These are phyloP conservation scores for Malurus leucopterus DNA, from an alignment of 2,797 vertebrate genomes.

Conservation along the genomic window DNA sequence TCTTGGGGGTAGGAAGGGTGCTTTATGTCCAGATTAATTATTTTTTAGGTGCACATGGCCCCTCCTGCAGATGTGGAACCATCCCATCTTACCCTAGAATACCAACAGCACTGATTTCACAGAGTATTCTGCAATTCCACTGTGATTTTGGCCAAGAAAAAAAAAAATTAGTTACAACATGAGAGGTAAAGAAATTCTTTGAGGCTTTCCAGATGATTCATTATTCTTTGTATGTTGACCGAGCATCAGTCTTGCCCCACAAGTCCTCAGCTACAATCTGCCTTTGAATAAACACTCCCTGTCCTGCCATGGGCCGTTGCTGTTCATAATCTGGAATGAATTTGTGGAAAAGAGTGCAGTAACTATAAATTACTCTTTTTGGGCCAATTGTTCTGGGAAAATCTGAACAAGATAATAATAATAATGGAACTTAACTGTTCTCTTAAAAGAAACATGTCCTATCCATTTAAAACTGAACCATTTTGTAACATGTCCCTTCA, in stretches of 20 bases:
- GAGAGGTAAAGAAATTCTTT: background rate
- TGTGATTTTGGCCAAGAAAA: background rate
- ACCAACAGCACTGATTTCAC: background rate
- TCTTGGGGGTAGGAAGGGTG: rapidly evolving
- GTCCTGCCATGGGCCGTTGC: background rate
- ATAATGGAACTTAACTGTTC: background rate
- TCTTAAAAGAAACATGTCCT: background rate
- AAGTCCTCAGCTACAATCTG: background rate
- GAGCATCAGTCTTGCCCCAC: background rate
- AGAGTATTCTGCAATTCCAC: background rate
- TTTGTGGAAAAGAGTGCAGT: background rate
- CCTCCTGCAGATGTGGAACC: background rate
- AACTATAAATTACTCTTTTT: background rate
- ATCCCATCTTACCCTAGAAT: background rate
- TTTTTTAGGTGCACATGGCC: background rate
- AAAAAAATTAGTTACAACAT: background rate
- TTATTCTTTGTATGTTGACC: slow-evolving; percentile 5
- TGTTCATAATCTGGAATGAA: slow-evolving; percentile 9
- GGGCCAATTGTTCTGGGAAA: background rate
- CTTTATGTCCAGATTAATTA: background rate
- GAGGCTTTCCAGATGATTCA: background rate
- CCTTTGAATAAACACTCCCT: slow-evolving; percentile 8
- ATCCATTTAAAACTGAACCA: slow-evolving; percentile 28
- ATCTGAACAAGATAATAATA: slow-evolving; percentile 17
- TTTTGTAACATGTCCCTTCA: slow-evolving; percentile 20